Percentiles rank a stretch among this genome's conserved stretches.
These are phyloP conservation scores for Ceriagrion tenellum DNA, from an alignment of 2,888 invertebrate species.

Conservation along the genomic window DNA sequence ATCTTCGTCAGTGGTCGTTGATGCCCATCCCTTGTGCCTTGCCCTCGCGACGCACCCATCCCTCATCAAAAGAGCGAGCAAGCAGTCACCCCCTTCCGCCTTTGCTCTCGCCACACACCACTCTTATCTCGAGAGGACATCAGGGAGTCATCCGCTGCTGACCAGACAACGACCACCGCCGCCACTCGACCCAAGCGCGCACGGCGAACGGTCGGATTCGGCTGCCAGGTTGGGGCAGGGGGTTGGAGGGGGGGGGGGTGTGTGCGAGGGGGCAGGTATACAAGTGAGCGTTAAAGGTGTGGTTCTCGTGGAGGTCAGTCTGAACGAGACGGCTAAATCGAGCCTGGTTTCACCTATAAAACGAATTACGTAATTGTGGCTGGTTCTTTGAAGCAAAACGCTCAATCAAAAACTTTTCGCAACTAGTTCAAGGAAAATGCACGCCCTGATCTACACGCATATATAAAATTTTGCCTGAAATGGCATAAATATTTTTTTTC, in stretches of 20 bases:
- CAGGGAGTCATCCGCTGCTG: background rate
- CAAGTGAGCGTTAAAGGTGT: too few species aligned
- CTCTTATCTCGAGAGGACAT: conserved; percentile 52
- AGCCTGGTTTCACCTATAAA: too few species aligned
- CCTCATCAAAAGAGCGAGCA: background rate
- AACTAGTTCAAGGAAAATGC: too few species aligned
- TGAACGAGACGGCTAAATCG: too few species aligned
- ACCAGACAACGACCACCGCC: conserved; percentile 48
- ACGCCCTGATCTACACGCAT: too few species aligned
- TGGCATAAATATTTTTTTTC: too few species aligned
- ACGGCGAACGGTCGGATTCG: background rate
- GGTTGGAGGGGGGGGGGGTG: background rate
- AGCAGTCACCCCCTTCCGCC: background rate
- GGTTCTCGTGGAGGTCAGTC: too few species aligned
- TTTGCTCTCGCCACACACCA: background rate
- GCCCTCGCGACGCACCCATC: background rate
- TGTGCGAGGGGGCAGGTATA: background rate
- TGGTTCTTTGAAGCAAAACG: too few species aligned
- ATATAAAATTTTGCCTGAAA: too few species aligned
- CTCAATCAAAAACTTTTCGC: too few species aligned
- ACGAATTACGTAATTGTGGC: too few species aligned
- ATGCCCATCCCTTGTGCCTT: background rate
- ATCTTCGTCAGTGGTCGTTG: too few species aligned
- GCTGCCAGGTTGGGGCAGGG: background rate
- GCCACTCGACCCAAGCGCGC: background rate